phyloP scores from a whole-genome alignment of 2,888 invertebrate genomes.

The Temnothorax rugatulus region DNA sequence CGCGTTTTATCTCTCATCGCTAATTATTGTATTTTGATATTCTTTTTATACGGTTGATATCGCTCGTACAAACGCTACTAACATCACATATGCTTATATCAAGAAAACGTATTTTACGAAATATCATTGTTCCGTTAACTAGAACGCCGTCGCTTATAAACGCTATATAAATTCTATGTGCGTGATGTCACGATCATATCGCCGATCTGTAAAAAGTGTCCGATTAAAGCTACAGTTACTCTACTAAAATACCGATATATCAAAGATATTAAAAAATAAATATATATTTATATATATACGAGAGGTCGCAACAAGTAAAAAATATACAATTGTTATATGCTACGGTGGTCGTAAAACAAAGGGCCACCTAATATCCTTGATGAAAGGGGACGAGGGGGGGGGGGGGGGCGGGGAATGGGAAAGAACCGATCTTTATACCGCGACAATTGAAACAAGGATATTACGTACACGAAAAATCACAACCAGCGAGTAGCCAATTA shows the following conservation, averaged over 20 bases:
- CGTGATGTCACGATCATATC: constrained; percentile 42
- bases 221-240: constrained; percentile 47
- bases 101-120: constrained; percentile 30
- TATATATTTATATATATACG: constrained; percentile 35
- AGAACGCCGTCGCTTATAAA: not conserved
- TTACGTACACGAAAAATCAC: constrained; percentile 76
- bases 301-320: constrained; percentile 49
- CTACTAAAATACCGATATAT: constrained; percentile 54
- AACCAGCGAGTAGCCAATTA: constrained; percentile 81
- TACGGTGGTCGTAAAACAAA: constrained; percentile 21
- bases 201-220: constrained; percentile 35
- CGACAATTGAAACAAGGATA: constrained; percentile 50
- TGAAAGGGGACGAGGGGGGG: no score
- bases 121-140: constrained; percentile 33
- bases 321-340: constrained; percentile 48
- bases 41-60: constrained; percentile 30
- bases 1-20: not conserved
- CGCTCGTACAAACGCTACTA: constrained; percentile 44
- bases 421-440: constrained; percentile 41
- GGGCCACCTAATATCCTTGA: constrained; percentile 32
- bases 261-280: constrained; percentile 57
- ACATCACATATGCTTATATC: constrained; percentile 40
- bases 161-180: constrained; percentile 35
- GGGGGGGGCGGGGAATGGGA: not conserved
- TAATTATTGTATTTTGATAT: constrained; percentile 37